Evolutionary conservation across 2,888 invertebrate species (phyloP).

Genomic region (Odontomyia ornata): DNA sequence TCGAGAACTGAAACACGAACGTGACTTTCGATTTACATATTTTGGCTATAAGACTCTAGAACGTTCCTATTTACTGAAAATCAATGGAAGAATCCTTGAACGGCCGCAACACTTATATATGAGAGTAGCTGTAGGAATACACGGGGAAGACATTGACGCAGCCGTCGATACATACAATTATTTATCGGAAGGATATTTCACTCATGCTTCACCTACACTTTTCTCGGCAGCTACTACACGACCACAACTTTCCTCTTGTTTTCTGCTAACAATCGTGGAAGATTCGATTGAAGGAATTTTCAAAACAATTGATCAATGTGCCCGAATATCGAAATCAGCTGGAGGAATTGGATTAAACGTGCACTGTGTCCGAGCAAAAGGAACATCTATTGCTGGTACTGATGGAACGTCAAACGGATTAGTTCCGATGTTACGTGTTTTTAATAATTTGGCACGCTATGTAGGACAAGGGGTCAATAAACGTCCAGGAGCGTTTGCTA

Average conservation of each 20-base stretch:
- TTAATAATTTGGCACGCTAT: conserved; percentile 89
- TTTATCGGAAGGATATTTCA: conserved; percentile 90
- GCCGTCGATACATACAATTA: conserved; percentile 93
- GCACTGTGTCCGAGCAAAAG: conserved; percentile 88
- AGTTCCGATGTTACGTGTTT: conserved; percentile 91
- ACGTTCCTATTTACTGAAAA: conserved; percentile 87
- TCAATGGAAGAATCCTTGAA: conserved; percentile 87
- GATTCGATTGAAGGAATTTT: conserved; percentile 94
- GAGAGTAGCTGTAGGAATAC: conserved; percentile 93
- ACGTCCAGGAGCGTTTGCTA: conserved; percentile 92
- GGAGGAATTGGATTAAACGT: conserved; percentile 94
- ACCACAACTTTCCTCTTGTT: conserved; percentile 92
- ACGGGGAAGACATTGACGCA: conserved; percentile 84
- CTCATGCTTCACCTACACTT: conserved; percentile 93
- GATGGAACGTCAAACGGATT: conserved; percentile 93
- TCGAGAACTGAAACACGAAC: conserved; percentile 90
- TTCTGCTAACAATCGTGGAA: conserved; percentile 89
- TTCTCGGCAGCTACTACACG: conserved; percentile 90
- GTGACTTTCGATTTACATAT: conserved; percentile 93
- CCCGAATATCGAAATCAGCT: conserved; percentile 90
- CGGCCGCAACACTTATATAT: conserved; percentile 97
- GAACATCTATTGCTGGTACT: conserved; percentile 87
- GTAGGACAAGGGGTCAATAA: conserved; percentile 96
- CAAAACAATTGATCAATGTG: conserved; percentile 86
- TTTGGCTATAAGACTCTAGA: conserved; percentile 97